Evolutionary conservation across 1,140 invertebrate genomes (phyloP).

Genomic region (Nylanderia fulva): DNA sequence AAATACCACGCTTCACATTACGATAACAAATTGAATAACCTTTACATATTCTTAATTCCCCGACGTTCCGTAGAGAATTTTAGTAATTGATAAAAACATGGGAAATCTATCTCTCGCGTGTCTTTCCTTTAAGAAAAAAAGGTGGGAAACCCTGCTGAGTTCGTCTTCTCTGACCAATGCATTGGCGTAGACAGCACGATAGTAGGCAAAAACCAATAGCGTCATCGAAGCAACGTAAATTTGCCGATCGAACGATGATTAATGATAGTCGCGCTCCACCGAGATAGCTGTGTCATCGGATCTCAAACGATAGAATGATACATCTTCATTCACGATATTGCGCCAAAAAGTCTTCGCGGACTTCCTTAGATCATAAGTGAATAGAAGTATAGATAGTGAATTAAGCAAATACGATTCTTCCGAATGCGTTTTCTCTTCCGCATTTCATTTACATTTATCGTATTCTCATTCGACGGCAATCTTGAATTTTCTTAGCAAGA

Average conservation of each 20-base stretch:
- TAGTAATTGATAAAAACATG: constrained; percentile 57
- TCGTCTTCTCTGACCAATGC: background rate
- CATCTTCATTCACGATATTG: constrained; percentile 73
- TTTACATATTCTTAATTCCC: constrained; percentile 37
- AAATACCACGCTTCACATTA: background rate
- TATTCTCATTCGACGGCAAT: constrained; percentile 19
- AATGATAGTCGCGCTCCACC: constrained; percentile 79
- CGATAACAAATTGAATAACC: constrained; percentile 20
- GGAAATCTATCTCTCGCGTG: constrained; percentile 41
- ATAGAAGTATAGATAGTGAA: background rate
- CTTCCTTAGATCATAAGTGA: constrained; percentile 58
- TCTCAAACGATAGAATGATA: constrained; percentile 66
- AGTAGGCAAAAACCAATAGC: constrained; percentile 38
- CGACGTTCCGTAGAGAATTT: constrained; percentile 57
- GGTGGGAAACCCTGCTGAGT: constrained; percentile 17
- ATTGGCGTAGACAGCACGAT: constrained; percentile 48
- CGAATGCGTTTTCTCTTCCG: constrained; percentile 6
- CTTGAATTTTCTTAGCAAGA: constrained; percentile 55
- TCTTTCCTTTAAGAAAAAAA: constrained; percentile 7
- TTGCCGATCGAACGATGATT: constrained; percentile 76
- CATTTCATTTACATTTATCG: constrained; percentile 39
- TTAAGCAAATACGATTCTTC: background rate
- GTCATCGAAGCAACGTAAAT: constrained; percentile 48
- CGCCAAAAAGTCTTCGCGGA: constrained; percentile 38
- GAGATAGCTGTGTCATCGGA: constrained; percentile 80